Conservation (phyloP, 2,888 invertebrate genomes). For the Seira ritae region DNA sequence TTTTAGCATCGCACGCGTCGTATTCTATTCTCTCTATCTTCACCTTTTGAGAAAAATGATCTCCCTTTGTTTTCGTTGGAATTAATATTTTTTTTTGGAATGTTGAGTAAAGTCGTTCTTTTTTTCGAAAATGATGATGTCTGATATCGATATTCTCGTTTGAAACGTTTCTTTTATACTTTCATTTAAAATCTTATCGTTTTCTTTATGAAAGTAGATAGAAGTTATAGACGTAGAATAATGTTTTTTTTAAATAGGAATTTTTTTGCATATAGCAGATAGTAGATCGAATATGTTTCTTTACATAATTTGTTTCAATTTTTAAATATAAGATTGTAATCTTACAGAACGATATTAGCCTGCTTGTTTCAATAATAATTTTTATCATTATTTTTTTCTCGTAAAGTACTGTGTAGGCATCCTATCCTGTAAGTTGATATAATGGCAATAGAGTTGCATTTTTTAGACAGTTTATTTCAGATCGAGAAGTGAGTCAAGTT, state of each 20-base stretch:
- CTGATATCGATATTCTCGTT: constrained; percentile 9
- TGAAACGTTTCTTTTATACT: not conserved
- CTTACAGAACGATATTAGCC: constrained; percentile 63
- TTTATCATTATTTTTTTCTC: constrained; percentile 32
- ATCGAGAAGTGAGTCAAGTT: constrained; percentile 72
- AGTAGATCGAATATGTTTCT: constrained; percentile 7
- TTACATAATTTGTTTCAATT: constrained; percentile 14
- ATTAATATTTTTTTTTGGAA: not conserved
- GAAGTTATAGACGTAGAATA: not conserved
- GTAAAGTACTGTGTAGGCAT: constrained; percentile 65
- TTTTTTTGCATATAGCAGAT: constrained; percentile 2
- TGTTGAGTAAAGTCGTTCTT: constrained; percentile 1
- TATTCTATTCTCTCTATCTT: too few relatives aligned
- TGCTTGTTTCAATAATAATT: constrained; percentile 22
- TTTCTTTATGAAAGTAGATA: constrained; percentile 9
- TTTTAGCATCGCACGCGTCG: not conserved
- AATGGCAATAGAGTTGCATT: constrained; percentile 64
- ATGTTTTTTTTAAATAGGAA: constrained; percentile 4
- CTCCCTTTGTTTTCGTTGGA: too few relatives aligned
- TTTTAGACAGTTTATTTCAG: constrained; percentile 71
- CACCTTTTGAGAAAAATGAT: too few relatives aligned
- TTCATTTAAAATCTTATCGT: constrained; percentile 6
- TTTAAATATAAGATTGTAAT: constrained; percentile 18
- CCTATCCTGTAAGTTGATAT: constrained; percentile 67
- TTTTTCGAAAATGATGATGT: not conserved